Conservation (phyloP, 2,113 vertebrate species). For the Pithys albifrons region DNA sequence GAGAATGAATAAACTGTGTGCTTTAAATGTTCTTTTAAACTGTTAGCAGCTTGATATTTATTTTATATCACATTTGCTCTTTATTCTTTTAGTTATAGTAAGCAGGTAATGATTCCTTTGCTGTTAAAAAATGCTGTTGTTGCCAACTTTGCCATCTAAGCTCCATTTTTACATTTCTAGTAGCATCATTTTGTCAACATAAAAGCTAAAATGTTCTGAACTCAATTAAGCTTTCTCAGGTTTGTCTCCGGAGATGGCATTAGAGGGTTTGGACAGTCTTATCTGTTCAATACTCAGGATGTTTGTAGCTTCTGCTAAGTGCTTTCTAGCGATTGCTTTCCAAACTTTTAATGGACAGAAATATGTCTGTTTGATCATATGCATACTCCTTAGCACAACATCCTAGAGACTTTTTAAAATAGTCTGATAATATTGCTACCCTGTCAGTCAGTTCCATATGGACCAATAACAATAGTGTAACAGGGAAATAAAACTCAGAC, state of each 20-base stretch:
- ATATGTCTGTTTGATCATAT: not conserved
- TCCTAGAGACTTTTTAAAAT: not conserved
- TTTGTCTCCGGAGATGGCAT: not conserved
- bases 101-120: not conserved
- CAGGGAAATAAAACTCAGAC: not conserved
- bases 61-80: conserved; percentile 17
- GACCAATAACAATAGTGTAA: not conserved
- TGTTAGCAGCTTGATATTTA: conserved; percentile 22
- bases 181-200: conserved; percentile 31
- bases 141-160: conserved; percentile 11
- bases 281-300: not conserved
- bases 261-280: not conserved
- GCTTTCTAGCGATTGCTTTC: not conserved
- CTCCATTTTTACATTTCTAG: conserved; percentile 25
- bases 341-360: conserved; percentile 18
- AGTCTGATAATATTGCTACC: not conserved
- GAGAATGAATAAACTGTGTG: not conserved
- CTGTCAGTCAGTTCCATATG: not conserved
- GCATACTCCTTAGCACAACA: not conserved
- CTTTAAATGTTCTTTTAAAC: conserved; percentile 31
- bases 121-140: not conserved
- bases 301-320: not conserved
- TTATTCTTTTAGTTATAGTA: conserved; percentile 1
- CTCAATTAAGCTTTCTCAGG: conserved; percentile 1
- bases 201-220: conserved; percentile 50